Evolutionary conservation across 2,888 invertebrate genomes (phyloP).

Genomic region (Pseudanteris insignis): DNA sequence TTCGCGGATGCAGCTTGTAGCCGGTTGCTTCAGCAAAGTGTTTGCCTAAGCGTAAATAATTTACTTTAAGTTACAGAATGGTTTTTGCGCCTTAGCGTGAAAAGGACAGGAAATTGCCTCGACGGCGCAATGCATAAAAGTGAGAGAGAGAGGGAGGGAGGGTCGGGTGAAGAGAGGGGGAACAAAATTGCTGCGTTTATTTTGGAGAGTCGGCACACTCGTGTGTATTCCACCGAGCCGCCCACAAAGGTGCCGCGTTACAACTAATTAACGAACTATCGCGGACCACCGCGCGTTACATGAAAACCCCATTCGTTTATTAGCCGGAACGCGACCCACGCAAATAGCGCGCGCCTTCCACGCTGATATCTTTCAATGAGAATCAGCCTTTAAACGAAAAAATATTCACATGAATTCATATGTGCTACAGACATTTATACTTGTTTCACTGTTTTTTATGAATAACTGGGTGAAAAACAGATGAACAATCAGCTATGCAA

Average conservation of each 20-base stretch:
- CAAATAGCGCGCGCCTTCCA: conserved; percentile 9
- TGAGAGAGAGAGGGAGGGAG: conserved; percentile 6
- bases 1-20: conserved; percentile 34
- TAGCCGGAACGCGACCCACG: conserved; percentile 34
- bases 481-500: too few species aligned
- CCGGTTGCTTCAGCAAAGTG: conserved; percentile 39
- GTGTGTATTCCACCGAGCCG: conserved; percentile 26
- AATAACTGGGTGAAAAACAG: too few species aligned
- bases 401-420: too few species aligned
- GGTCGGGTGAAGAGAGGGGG: not conserved
- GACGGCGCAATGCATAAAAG: too few species aligned
- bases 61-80: conserved; percentile 36
- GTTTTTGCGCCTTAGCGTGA: conserved; percentile 27
- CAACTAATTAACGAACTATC: conserved; percentile 45
- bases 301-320: conserved; percentile 55
- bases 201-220: conserved; percentile 39
- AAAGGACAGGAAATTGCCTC: too few species aligned
- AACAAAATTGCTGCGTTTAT: conserved; percentile 32
- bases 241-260: conserved; percentile 42
- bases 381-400: too few species aligned
- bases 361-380: conserved; percentile 13
- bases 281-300: conserved; percentile 45
- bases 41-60: conserved; percentile 33
- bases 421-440: too few species aligned
- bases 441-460: too few species aligned